Conservation (phyloP, 2,113 vertebrate genomes). For the Phoenicopterus ruber region DNA sequence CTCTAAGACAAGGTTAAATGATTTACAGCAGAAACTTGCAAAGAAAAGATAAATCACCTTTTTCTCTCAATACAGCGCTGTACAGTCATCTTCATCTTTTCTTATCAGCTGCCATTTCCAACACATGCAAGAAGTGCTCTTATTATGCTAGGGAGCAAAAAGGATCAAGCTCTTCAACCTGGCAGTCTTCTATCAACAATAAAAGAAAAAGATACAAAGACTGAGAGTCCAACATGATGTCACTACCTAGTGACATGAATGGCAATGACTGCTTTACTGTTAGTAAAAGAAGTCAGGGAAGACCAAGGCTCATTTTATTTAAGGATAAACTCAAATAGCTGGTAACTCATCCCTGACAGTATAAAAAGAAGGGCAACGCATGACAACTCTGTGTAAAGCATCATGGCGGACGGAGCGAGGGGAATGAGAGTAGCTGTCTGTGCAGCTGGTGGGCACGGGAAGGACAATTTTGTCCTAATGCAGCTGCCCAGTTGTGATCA, state of each 20-base stretch:
- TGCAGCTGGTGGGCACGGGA: background rate
- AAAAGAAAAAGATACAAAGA: conserved; percentile 1
- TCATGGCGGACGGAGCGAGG: accelerated
- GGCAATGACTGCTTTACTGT: background rate
- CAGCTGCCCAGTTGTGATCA: background rate
- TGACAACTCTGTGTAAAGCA: background rate
- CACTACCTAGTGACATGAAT: background rate
- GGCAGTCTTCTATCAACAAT: background rate
- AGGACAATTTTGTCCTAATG: background rate
- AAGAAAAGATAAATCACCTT: background rate
- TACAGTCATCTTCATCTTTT: background rate
- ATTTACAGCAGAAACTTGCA: background rate
- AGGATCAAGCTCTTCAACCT: conserved; percentile 8
- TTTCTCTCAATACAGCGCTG: background rate
- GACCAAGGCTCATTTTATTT: background rate
- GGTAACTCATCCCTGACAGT: background rate
- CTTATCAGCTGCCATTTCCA: conserved; percentile 11
- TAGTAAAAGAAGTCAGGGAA: background rate
- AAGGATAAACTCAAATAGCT: background rate
- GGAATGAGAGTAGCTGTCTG: background rate
- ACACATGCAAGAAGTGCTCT: background rate
- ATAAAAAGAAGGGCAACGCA: background rate
- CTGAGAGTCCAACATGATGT: background rate
- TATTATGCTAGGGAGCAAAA: background rate
- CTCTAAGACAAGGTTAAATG: background rate